Evolutionary conservation across 2,113 vertebrate genomes (phyloP).

Genomic region (Amblyornis subalaris): DNA sequence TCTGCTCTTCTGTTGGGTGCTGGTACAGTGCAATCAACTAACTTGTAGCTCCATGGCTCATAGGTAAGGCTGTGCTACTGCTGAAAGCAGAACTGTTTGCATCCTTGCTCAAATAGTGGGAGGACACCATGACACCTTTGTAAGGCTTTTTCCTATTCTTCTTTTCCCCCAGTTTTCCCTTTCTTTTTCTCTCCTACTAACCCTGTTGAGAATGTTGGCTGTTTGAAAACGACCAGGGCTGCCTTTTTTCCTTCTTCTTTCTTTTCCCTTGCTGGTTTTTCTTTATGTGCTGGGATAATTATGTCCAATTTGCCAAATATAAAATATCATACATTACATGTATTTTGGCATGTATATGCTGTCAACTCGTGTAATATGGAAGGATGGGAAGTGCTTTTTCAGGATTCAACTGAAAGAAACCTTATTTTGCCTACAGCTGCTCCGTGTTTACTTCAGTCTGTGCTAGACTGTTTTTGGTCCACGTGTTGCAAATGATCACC

Average conservation of each 20-base stretch:
- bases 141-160: background rate
- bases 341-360: background rate
- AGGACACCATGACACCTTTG: background rate
- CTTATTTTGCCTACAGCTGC: background rate
- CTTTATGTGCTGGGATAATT: background rate
- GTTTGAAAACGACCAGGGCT: background rate
- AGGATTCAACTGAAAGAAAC: background rate
- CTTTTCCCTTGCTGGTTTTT: background rate
- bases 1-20: background rate
- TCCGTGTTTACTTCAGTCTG: background rate
- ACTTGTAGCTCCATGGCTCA: background rate
- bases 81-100: background rate
- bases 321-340: background rate
- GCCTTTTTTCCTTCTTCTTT: background rate
- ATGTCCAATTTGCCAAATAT: background rate
- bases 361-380: background rate
- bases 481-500: background rate
- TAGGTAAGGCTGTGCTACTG: background rate
- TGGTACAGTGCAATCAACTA: background rate
- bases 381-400: background rate
- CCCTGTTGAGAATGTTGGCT: background rate
- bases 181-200: background rate
- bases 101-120: background rate
- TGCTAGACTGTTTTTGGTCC: background rate
- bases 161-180: background rate